phyloP scores from a whole-genome alignment of 2,797 vertebrate species.

The Pangasius sanitwongsei region DNA sequence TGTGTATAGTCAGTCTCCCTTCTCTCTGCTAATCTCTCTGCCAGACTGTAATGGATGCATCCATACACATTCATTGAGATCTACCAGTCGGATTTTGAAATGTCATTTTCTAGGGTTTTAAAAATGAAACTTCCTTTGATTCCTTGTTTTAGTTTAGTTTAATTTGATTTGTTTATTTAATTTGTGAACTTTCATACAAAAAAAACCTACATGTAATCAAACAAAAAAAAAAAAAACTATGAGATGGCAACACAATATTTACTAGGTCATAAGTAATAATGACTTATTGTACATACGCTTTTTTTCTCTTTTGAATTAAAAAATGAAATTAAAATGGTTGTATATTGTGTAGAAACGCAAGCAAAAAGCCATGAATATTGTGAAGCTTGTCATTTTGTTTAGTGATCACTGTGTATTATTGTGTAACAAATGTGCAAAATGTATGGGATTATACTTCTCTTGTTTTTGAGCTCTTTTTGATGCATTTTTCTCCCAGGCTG shows the following conservation, averaged over 20 bases:
- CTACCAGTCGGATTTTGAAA: slow-evolving; percentile 65
- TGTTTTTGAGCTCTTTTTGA: slow-evolving; percentile 63
- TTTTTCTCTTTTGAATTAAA: slow-evolving; percentile 88
- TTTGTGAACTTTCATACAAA: slow-evolving; percentile 75
- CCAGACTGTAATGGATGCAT: slow-evolving; percentile 68
- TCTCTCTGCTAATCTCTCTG: slow-evolving; percentile 63
- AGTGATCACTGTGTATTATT: slow-evolving; percentile 87
- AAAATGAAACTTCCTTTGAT: slow-evolving; percentile 58
- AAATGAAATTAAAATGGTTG: slow-evolving; percentile 80
- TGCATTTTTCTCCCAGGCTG: slow-evolving; percentile 65
- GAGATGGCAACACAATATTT: slow-evolving; percentile 82
- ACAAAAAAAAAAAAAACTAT: slow-evolving; percentile 71
- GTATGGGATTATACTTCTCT: slow-evolving; percentile 76
- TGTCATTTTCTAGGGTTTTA: slow-evolving; percentile 61
- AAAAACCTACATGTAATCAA: slow-evolving; percentile 61
- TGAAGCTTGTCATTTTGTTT: slow-evolving; percentile 89
- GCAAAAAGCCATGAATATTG: slow-evolving; percentile 83
- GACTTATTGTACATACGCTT: slow-evolving; percentile 94
- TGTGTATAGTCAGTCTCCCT: slow-evolving; percentile 55
- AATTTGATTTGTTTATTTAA: slow-evolving; percentile 58
- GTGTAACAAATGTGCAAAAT: slow-evolving; percentile 91
- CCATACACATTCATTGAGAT: slow-evolving; percentile 70
- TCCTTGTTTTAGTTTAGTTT: slow-evolving; percentile 65
- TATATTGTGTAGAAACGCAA: slow-evolving; percentile 89
- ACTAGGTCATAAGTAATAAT: slow-evolving; percentile 90